Conservation (phyloP, 1,140 invertebrate species). For the Eumeta japonica region DNA sequence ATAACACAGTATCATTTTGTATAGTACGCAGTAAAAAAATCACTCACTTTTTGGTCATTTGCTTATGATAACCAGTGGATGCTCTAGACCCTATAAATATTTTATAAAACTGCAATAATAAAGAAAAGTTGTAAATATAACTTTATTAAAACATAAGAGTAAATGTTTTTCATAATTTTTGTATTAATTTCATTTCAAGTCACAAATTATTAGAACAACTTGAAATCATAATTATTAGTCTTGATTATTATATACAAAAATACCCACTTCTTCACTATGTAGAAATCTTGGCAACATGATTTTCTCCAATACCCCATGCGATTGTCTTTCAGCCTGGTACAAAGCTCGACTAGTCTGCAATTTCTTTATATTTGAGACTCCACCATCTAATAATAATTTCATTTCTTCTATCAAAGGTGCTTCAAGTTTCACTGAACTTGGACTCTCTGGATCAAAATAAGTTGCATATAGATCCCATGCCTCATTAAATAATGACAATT, state of each 20-base stretch:
- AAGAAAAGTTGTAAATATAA: too few species aligned
- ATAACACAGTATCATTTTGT: too few species aligned
- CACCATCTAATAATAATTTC: slow-evolving; percentile 63
- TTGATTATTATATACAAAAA: slow-evolving; percentile 13
- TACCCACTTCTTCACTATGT: slow-evolving; percentile 75
- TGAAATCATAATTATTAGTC: slow-evolving; percentile 9
- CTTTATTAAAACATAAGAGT: too few species aligned
- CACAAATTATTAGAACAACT: slow-evolving; percentile 46
- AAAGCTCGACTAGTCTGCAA: slow-evolving; percentile 76
- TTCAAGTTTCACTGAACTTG: slow-evolving; percentile 69
- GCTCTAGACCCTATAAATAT: slow-evolving; percentile 65
- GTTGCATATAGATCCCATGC: slow-evolving; percentile 71
- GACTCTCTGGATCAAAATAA: slow-evolving; percentile 66
- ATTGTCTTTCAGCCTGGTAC: slow-evolving; percentile 81
- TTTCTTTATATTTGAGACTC: slow-evolving; percentile 67
- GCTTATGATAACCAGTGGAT: slow-evolving; percentile 53
- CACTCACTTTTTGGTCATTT: slow-evolving; percentile 56
- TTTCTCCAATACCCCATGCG: slow-evolving; percentile 73
- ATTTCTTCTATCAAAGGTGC: slow-evolving; percentile 66
- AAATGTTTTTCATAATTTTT: slow-evolving; percentile 4
- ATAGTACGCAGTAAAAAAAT: too few species aligned
- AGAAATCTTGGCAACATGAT: slow-evolving; percentile 77
- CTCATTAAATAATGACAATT: slow-evolving; percentile 66
- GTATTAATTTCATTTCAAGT: slow-evolving; percentile 3
- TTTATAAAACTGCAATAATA: slow-evolving; percentile 68